Evolutionary conservation across 2,797 vertebrate genomes (phyloP), one percentile per base, ranked within the genome.

Genomic region (Harpagifer antarcticus): DNA sequence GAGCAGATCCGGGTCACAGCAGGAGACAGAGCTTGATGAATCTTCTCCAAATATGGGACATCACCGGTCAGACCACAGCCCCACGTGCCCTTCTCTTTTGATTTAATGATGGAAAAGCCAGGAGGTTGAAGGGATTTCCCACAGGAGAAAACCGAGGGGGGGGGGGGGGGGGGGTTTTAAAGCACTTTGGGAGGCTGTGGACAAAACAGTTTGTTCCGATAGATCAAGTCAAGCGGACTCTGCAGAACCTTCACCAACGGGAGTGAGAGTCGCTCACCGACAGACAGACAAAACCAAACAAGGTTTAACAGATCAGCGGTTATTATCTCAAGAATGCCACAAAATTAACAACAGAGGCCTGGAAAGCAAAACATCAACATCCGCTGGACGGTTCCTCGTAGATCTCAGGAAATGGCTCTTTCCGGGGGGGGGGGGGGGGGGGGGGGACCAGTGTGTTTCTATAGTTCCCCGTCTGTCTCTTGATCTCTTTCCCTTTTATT

Each of bases 291-390:
- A 42, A 74, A 67, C 45, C 47, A 77, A 84, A 81, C 63, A 33
- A 62, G 54, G 65, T 75, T 53, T 7, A 75, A 78, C 80, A 82
- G 58, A 89, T 89, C 74, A 84, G 77, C 88, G 72, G 65, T 61
- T 82, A 49, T 57, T 58, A 86, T 88, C 85, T 86, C 27, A 56
- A 86, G 79, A 90, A 85, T 49, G 65, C 52, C 61, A 56, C 66
- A 6, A 77, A 69, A 73, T 86, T 74, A 79, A 83, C 84, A 80
- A 75, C 65, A 73, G 62, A 1, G 58, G 78, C 69, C 70, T 69
- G 79, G 78, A 86, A 88, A 90, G 69, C 72, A 75, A 91, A 93
- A 92, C 86, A 91, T 86, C 88, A 91, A 93, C 93, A 93, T 94
- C 90, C 91, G 84, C 77, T 78, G 61, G 71, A 83, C 61, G 8